Evolutionary conservation across 2,797 vertebrate genomes (phyloP), one percentile per base, ranked within the genome.

Genomic region (Graptemys geographica): DNA sequence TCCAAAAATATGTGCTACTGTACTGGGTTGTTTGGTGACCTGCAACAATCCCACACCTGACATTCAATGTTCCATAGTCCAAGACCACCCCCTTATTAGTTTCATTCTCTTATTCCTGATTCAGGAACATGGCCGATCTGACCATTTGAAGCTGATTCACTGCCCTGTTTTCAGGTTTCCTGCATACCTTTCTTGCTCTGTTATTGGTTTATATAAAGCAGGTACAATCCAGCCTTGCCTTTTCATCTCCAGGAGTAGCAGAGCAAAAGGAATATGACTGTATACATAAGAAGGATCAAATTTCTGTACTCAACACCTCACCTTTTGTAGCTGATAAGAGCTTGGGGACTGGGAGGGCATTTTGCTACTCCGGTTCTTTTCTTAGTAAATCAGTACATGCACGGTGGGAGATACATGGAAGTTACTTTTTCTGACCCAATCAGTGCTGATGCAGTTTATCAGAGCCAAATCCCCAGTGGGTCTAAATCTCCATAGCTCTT

Each of bases 171-270:
- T 83, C 52, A 74, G 44, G 72, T 92, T 93, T 92, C 83, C 92
- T 88, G 83, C 83, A 90, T 95, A 72, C n/a, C 44, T 87, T 44
- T 88, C 86, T 92, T 12, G 88, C 81, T 95, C 78, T 21, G 56
- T 65, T 51, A 92, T 88, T 90, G 93, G n/a, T 84, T 86, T 94
- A 81, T 62, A 84, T 37, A 84, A 90, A 95, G 56, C 4, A 80
- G 69, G 82, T 56, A 72, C 62, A 89, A 57, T 37, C 76, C 11
- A 25, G 37, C 49, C 16, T 44, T 78, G 16, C 80, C 33, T 83
- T 47, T 90, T 93, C 81, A 88, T 49, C 51, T 90, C 28, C 59
- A 83, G 11, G 90, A 9, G 23, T 41, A 87, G 59, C 41, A 44
- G 23, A 85, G 62, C 76, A 80, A 87, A 95, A 79, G 12, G 4